Base-by-base conservation (phyloP, 2,797 vertebrate species). In the Xenentodon cancila region DNA sequence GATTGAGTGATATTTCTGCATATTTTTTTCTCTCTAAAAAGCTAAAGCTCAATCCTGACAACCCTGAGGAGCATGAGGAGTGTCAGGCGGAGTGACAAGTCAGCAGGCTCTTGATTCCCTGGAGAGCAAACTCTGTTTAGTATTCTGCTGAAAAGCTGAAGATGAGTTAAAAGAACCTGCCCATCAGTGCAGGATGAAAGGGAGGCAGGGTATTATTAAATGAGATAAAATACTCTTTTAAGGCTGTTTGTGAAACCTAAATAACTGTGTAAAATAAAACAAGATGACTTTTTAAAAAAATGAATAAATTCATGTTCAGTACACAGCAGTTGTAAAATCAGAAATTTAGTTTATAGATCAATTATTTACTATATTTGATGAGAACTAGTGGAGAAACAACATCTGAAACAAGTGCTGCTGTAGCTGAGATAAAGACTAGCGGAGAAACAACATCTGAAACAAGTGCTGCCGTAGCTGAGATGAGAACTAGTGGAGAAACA, bases 51-150 rank as follows among this genome's bases (percentile, higher is more conserved):
- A 77, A 52, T 82, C 77, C 68, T 18, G 73, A 72, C 20, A 20
- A 71, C 81, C 70, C 71, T 7, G 21, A 83, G 78, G 83, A 89
- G 60, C 49, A 0, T 2, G 13, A 54, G 73, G 86, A 80, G 74
- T 81, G 87, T 85, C 82, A 73, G 73, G 64, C 80, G 45, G 83
- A 88, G 81, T 75, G 84, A 77, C 81, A 71, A 73, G 84, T 84
- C 85, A 88, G 84, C 82, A 78, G 77, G 75, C 80, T 75, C 44
- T 54, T 40, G 0, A 16, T 22, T 70, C 79, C 76, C 79, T 1
- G 3, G 71, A 73, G 82, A 84, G 60, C 30, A 60, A 67, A 74
- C 69, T 77, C 73, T 78, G 62, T 83, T 88, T 88, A 85, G 77
- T 78, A 88, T 89, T 88, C 86, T 32, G 68, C 79, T 69, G 75